Evolutionary conservation across 2,888 invertebrate species (phyloP), one percentile per base, ranked within the genome.

Genomic region (Sclerodermus sp.): DNA sequence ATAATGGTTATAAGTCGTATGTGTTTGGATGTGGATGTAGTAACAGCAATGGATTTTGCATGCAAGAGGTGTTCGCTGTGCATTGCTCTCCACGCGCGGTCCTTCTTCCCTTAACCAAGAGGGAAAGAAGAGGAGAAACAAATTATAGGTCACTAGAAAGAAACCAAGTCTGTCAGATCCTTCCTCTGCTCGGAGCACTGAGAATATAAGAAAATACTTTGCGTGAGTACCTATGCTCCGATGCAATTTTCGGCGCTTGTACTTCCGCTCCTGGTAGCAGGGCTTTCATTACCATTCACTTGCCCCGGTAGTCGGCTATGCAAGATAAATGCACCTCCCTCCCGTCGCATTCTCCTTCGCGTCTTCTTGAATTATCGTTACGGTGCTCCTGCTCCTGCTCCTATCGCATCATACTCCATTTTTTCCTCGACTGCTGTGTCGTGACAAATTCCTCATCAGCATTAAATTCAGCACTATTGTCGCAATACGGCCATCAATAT

Each of bases 111-210:
- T 34, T 12, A 12, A 13, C 10, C 34, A 4, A 29, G 42, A 42
- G 30, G 15, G 18, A 40, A 40, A 30, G 42, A 42, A 15, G 32
- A 42, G 29, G 17, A 12, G 16, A 8, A 15, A 23, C 30, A 42
- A 42, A 42, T 42, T 42, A 42, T 31, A 16, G 30, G 42, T 42
- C 30, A 30, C 42, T 42, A 42, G 30, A 42, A 42, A 15, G 29
- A 42, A 42, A 10, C 42, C 6, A 13, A 30, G 29, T 39, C 30
- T 31, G 29, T 43, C 31, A 6, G 15, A 15, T 13, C 16, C 43
- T 29, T 15, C n/a, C 34, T 34, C 34, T 34, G 23, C 34, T 12
- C 34, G 34, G 2, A 4, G 34, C 34, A 34, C 3, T 34, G 10
- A 34, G 23, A 34, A 34, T 8, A 34, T 34, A 34, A 34, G 34